Conservation (phyloP, 2,797 vertebrate species). For the Alosa sapidissima region DNA sequence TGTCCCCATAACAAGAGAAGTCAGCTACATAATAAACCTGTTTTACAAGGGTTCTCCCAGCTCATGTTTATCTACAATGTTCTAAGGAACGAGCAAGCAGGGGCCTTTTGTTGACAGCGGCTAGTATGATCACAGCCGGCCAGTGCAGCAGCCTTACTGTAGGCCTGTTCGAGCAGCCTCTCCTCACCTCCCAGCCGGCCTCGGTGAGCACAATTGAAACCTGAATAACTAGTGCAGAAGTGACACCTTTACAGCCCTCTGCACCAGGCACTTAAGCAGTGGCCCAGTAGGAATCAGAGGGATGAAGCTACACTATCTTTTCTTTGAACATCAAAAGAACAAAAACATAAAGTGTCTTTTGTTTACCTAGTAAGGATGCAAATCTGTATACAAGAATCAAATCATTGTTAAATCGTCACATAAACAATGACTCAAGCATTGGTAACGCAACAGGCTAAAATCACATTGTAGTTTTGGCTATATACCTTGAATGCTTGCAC, state of each 20-base stretch:
- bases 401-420: background rate
- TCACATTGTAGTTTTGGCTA: background rate
- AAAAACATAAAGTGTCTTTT: background rate
- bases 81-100: background rate
- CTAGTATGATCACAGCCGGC: background rate
- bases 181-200: background rate
- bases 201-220: background rate
- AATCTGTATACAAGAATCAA: background rate
- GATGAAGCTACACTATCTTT: background rate
- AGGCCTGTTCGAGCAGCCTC: background rate
- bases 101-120: background rate
- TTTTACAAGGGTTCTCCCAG: background rate
- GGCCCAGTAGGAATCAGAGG: background rate
- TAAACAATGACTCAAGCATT: background rate
- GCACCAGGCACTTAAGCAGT: background rate
- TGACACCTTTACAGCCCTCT: background rate
- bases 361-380: background rate
- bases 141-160: background rate
- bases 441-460: background rate
- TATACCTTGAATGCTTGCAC: background rate
- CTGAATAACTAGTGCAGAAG: background rate
- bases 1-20: background rate
- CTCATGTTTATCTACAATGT: background rate
- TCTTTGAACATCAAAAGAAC: background rate
- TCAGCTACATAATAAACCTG: conserved; percentile 10